phyloP scores from a whole-genome alignment of 2,113 vertebrate species.

The Patagioenas fasciata region DNA sequence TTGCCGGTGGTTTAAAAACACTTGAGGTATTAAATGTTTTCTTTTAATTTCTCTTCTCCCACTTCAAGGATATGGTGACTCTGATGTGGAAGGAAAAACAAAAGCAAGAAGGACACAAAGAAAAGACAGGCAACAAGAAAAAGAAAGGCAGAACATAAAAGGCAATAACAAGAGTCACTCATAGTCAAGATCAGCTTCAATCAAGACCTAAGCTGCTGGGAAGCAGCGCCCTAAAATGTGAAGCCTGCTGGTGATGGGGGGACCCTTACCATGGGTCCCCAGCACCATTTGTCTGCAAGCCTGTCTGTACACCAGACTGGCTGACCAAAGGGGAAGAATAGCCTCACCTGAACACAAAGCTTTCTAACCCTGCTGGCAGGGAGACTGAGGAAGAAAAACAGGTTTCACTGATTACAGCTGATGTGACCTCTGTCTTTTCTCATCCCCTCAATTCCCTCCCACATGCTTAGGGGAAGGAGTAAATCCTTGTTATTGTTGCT shows the following conservation, averaged over 20 bases:
- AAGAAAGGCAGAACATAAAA: not conserved
- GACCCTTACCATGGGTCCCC: not conserved
- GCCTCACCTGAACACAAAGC: not conserved
- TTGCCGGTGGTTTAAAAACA: constrained; percentile 23
- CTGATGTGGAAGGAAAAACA: not conserved
- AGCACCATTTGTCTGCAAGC: not conserved
- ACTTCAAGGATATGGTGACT: not conserved
- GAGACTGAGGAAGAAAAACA: not conserved
- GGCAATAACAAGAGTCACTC: not conserved
- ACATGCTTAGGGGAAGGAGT: not conserved
- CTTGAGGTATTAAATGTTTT: constrained; percentile 38
- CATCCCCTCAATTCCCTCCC: not conserved
- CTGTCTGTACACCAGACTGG: not conserved
- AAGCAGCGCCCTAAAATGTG: not conserved
- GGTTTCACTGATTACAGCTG: not conserved
- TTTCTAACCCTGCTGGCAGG: not conserved
- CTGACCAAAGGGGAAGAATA: not conserved
- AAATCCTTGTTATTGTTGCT: not conserved
- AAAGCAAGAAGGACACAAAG: not conserved
- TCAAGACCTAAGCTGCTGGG: not conserved
- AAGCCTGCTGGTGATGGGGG: not conserved
- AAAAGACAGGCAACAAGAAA: not conserved
- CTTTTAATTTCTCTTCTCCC: constrained; percentile 39
- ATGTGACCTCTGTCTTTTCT: not conserved
- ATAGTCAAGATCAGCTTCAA: not conserved